These are phyloP conservation scores for Rhagium mordax DNA, from an alignment of 2,888 invertebrate genomes.

Conservation along the genomic window DNA sequence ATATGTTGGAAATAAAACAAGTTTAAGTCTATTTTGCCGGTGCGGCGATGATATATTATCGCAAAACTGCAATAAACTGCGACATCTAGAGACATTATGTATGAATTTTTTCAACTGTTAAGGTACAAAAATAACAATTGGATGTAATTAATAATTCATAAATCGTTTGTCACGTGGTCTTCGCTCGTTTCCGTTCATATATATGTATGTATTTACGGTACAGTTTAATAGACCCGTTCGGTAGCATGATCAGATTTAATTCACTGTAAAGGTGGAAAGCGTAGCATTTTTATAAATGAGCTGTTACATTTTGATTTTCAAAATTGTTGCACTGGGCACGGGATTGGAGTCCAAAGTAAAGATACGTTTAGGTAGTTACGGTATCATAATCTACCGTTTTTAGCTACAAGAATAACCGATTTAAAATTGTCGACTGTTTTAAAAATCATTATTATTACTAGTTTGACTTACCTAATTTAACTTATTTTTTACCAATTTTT, in stretches of 20 bases:
- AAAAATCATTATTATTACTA: too few species aligned
- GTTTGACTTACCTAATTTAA: too few species aligned
- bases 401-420: too few species aligned
- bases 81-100: neutral
- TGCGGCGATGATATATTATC: neutral
- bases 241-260: constrained; percentile 20
- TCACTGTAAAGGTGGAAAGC: neutral
- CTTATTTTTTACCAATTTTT: too few species aligned
- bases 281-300: too few species aligned
- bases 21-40: neutral
- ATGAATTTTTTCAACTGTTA: constrained; percentile 7
- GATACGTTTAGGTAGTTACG: neutral
- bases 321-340: neutral
- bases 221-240: constrained; percentile 29
- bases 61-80: neutral
- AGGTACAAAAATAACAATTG: constrained; percentile 49
- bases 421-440: too few species aligned
- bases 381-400: too few species aligned
- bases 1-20: too few species aligned
- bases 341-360: neutral
- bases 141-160: constrained; percentile 53
- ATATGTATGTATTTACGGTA: constrained; percentile 27
- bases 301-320: neutral
- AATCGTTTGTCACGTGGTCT: constrained; percentile 43
- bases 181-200: constrained; percentile 38